phyloP scores from a whole-genome alignment of 2,113 vertebrate species.

The Rostratula benghalensis region DNA sequence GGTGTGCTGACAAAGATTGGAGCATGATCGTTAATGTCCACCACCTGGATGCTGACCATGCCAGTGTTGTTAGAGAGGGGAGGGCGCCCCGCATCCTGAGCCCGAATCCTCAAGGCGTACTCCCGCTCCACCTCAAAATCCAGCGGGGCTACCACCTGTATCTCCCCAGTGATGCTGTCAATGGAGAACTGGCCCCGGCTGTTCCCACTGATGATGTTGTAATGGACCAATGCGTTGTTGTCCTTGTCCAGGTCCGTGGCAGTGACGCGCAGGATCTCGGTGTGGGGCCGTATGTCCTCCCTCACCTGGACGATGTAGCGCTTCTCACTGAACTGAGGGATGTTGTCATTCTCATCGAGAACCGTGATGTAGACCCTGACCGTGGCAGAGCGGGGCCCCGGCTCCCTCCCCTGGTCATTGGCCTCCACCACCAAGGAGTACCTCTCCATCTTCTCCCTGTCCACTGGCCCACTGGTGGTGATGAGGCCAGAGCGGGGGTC shows the following conservation, averaged over 20 bases:
- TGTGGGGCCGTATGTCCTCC: constrained; percentile 91
- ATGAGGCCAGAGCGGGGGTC: constrained; percentile 94
- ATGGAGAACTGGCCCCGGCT: constrained; percentile 96
- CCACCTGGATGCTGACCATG: constrained; percentile 93
- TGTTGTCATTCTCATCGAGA: constrained; percentile 97
- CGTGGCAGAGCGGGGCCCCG: constrained; percentile 86
- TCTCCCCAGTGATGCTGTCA: constrained; percentile 92
- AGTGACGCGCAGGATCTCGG: constrained; percentile 88
- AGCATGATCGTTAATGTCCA: constrained; percentile 95
- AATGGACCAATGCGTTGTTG: constrained; percentile 91
- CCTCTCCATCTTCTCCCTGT: constrained; percentile 91
- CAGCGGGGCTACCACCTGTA: constrained; percentile 91
- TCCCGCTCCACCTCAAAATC: constrained; percentile 95
- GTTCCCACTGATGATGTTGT: constrained; percentile 97
- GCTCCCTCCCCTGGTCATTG: constrained; percentile 93
- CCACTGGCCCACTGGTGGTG: constrained; percentile 90
- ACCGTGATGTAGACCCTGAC: constrained; percentile 93
- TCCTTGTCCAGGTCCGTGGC: constrained; percentile 94
- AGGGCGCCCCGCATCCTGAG: constrained; percentile 93
- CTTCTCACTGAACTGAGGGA: constrained; percentile 97
- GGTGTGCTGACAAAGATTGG: constrained; percentile 98
- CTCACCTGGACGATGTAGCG: constrained; percentile 94
- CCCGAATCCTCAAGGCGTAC: constrained; percentile 90
- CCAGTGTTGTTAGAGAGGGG: constrained; percentile 97
- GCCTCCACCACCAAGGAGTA: constrained; percentile 95